phyloP scores from a whole-genome alignment of 2,797 vertebrate genomes.

The Pterois miles region DNA sequence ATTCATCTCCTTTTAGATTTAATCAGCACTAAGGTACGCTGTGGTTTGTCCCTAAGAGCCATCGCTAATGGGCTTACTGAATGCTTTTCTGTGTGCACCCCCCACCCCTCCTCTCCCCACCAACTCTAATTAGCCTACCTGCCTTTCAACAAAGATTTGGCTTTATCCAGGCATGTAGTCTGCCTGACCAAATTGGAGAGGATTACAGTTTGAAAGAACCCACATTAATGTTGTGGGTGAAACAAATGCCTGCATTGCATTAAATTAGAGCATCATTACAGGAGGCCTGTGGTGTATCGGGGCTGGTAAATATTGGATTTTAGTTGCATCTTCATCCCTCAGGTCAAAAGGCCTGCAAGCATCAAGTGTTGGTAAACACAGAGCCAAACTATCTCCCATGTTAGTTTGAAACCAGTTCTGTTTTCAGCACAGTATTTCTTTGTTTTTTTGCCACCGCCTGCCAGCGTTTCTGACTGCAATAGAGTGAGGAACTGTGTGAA shows the following conservation, averaged over 20 bases:
- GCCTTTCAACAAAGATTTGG: constrained; percentile 90
- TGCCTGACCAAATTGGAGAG: constrained; percentile 82
- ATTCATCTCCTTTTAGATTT: constrained; percentile 97
- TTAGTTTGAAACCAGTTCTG: not conserved
- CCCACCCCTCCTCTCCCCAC: not conserved
- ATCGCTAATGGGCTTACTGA: constrained; percentile 97
- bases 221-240: constrained; percentile 68
- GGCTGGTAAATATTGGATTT: constrained; percentile 17
- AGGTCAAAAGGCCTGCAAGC: constrained; percentile 33
- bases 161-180: constrained; percentile 80
- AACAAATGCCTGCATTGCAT: constrained; percentile 68
- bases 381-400: not conserved
- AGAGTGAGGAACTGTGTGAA: constrained; percentile 47
- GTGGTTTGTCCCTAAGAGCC: constrained; percentile 98
- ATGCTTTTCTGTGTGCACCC: constrained; percentile 88
- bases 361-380: constrained; percentile 53
- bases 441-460: constrained; percentile 30
- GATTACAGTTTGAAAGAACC: constrained; percentile 81
- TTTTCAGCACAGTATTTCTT: constrained; percentile 8
- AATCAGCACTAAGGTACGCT: constrained; percentile 93
- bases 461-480: constrained; percentile 37
- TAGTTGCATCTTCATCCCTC: not conserved
- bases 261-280: constrained; percentile 54
- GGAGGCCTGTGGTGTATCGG: constrained; percentile 6
- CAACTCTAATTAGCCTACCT: constrained; percentile 87